These are phyloP conservation scores for Varanus komodoensis DNA, from an alignment of 2,113 vertebrate species.

Conservation along the genomic window DNA sequence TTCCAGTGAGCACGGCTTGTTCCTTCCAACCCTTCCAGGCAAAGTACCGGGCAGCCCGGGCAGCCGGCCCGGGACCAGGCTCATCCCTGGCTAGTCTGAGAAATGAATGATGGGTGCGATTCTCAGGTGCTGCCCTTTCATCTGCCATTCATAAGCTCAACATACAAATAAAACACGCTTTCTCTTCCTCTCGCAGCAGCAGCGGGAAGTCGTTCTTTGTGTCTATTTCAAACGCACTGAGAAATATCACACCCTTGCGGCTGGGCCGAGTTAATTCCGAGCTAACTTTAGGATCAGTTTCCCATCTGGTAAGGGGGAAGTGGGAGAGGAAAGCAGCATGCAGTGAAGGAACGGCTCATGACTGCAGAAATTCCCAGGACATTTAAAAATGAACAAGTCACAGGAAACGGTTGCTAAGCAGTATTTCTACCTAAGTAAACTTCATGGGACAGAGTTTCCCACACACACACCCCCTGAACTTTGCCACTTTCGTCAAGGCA, in stretches of 20 bases:
- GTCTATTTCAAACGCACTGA: conserved; percentile 54
- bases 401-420: conserved; percentile 75
- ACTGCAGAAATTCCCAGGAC: conserved; percentile 72
- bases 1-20: background rate
- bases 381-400: conserved; percentile 52
- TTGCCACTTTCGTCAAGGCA: conserved; percentile 40
- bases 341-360: conserved; percentile 50
- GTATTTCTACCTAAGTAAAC: conserved; percentile 73
- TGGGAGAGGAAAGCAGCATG: background rate
- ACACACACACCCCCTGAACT: conserved; percentile 68
- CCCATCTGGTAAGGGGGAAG: conserved; percentile 43
- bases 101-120: conserved; percentile 15
- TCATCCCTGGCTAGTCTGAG: background rate
- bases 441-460: conserved; percentile 58
- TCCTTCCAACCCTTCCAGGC: background rate
- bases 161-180: conserved; percentile 49
- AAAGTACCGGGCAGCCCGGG: background rate
- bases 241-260: conserved; percentile 67
- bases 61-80: background rate
- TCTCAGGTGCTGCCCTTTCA: conserved; percentile 62
- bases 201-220: conserved; percentile 66
- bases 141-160: conserved; percentile 54
- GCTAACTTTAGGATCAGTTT: conserved; percentile 51
- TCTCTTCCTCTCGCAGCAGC: conserved; percentile 52
- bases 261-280: background rate